Percentiles rank a stretch among this genome's conserved stretches.
Conservation (phyloP, 2,113 vertebrate species). For the Chaenogobius annularis region DNA sequence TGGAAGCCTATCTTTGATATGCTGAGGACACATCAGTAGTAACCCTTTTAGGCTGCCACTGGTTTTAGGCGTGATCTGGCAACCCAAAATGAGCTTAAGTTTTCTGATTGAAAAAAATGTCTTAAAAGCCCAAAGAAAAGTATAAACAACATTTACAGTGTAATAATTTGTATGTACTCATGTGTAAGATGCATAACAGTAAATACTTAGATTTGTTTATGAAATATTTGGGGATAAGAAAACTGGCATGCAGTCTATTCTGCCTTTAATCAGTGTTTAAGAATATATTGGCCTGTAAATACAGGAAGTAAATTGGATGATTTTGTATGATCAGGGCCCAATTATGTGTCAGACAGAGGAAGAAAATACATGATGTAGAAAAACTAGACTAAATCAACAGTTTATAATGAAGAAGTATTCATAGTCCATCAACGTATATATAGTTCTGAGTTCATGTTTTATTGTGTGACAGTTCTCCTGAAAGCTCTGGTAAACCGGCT, state of each 20-base stretch:
- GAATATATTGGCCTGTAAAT: conserved; percentile 35
- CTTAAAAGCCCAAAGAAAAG: too few relatives aligned
- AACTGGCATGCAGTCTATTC: too few relatives aligned
- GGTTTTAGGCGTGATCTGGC: too few relatives aligned
- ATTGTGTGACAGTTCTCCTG: conserved; percentile 33
- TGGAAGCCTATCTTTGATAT: too few relatives aligned
- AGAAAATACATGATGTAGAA: conserved; percentile 37
- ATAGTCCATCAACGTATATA: conserved; percentile 25
- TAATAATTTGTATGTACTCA: not conserved
- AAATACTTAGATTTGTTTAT: too few relatives aligned
- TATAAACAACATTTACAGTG: too few relatives aligned
- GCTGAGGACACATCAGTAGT: too few relatives aligned
- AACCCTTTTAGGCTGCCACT: too few relatives aligned
- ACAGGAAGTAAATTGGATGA: conserved; percentile 1
- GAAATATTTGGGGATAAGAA: not conserved
- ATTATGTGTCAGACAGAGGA: conserved; percentile 32
- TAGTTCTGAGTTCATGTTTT: conserved; percentile 41
- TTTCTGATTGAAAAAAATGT: too few relatives aligned
- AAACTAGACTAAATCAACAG: not conserved
- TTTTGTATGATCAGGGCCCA: conserved; percentile 18
- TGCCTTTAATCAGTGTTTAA: conserved; percentile 44
- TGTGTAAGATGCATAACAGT: not conserved
- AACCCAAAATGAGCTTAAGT: too few relatives aligned
- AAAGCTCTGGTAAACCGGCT: conserved; percentile 48
- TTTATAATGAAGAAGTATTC: conserved; percentile 42